Conservation (phyloP, 2,797 vertebrate genomes). For the Buphagus erythrorhynchus region DNA sequence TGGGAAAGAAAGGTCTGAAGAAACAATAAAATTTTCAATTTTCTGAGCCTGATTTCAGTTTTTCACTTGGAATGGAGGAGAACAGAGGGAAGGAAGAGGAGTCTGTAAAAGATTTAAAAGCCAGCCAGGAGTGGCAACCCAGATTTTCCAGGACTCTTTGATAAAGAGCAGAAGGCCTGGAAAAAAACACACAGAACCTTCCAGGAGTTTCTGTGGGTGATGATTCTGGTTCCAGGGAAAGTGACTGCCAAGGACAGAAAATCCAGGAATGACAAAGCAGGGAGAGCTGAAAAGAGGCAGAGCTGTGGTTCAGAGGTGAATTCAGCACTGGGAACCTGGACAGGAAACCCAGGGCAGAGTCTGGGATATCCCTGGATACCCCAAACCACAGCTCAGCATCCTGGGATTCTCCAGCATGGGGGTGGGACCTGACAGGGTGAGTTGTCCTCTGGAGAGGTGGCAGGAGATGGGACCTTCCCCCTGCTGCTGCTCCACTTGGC, state of each 20-base stretch:
- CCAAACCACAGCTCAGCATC: neutral
- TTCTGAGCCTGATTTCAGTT: neutral
- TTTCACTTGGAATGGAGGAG: neutral
- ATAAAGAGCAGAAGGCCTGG: neutral
- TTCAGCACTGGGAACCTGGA: neutral
- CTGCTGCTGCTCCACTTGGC: neutral
- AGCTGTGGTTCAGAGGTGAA: neutral
- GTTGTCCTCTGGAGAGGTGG: too few relatives aligned
- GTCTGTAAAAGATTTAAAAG: neutral
- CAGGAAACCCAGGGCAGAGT: neutral
- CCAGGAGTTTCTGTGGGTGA: neutral
- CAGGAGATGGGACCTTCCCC: neutral
- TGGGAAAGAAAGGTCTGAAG: neutral
- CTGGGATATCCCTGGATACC: too few relatives aligned
- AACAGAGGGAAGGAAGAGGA: neutral
- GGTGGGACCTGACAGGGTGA: neutral
- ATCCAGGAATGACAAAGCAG: neutral
- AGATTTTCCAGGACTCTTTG: neutral
- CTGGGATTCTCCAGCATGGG: fast-evolving
- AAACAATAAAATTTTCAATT: neutral
- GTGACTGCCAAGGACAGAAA: neutral
- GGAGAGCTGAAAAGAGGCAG: neutral
- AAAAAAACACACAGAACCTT: neutral
- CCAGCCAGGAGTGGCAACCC: neutral
- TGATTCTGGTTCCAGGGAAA: neutral